Conservation (phyloP, 2,888 invertebrate genomes). For the Gymnoscelis rufifasciata region DNA sequence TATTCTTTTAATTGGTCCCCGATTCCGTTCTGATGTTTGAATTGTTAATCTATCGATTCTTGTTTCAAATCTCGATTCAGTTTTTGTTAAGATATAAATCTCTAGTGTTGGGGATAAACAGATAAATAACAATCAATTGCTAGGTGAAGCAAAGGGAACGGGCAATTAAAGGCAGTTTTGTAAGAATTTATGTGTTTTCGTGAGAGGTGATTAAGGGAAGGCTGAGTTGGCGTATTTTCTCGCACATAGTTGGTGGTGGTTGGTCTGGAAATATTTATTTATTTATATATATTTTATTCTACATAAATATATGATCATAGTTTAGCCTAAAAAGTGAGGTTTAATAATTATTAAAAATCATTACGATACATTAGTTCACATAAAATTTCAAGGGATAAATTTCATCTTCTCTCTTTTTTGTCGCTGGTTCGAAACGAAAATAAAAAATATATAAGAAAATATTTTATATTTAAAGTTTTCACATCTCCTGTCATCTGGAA, state of each 20-base stretch:
- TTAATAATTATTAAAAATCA: too few species aligned
- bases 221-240: slow-evolving; percentile 29
- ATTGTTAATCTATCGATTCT: slow-evolving; percentile 17
- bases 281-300: too few species aligned
- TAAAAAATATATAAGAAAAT: too few species aligned
- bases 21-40: slow-evolving; percentile 32
- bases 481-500: slow-evolving; percentile 35
- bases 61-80: slow-evolving; percentile 12
- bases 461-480: slow-evolving; percentile 2
- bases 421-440: too few species aligned
- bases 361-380: too few species aligned
- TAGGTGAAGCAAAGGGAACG: slow-evolving; percentile 47
- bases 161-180: slow-evolving; percentile 60
- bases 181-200: slow-evolving; percentile 64
- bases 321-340: too few species aligned
- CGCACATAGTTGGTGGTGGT: too few species aligned
- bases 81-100: slow-evolving; percentile 4
- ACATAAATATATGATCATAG: too few species aligned
- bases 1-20: slow-evolving; percentile 65
- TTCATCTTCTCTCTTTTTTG: too few species aligned
- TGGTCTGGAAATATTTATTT: too few species aligned
- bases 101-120: slow-evolving; percentile 41
- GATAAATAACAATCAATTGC: slow-evolving; percentile 59
- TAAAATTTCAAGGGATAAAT: too few species aligned
- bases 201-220: slow-evolving; percentile 34